A percentile compares a stretch with the other conserved stretches of the same genome.
phyloP scores from a whole-genome alignment of 2,888 invertebrate genomes.

The Arrhopalites spinosus region DNA sequence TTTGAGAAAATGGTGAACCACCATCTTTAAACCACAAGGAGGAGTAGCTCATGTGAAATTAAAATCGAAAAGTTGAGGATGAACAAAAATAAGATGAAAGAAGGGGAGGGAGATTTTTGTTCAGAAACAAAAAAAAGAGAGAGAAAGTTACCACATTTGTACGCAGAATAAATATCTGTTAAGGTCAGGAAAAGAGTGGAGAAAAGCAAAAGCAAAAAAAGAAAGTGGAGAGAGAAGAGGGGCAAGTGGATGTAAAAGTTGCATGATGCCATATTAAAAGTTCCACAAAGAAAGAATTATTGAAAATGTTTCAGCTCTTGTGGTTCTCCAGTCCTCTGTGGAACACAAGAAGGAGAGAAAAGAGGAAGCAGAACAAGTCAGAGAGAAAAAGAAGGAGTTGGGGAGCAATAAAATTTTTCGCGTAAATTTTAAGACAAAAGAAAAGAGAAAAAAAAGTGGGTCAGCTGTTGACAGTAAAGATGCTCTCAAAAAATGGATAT shows the following conservation, averaged over 20 bases:
- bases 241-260: slow-evolving; percentile 8
- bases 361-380: neutral
- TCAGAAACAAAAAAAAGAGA: neutral
- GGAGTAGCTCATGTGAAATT: neutral
- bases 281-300: slow-evolving; percentile 27
- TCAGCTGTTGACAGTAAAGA: slow-evolving; percentile 31
- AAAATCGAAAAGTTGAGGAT: neutral
- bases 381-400: slow-evolving; percentile 12
- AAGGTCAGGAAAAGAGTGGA: neutral
- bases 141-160: neutral
- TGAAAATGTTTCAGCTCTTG: slow-evolving; percentile 28
- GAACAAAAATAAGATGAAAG: neutral
- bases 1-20: no score
- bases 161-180: slow-evolving; percentile 30
- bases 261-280: slow-evolving; percentile 32
- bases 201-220: neutral
- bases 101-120: neutral
- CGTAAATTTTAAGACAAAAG: slow-evolving; percentile 38
- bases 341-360: slow-evolving; percentile 6
- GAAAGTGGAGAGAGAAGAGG: neutral
- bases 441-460: slow-evolving; percentile 27
- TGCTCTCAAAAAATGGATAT: slow-evolving; percentile 23
- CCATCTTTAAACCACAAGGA: no score
- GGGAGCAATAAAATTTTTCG: slow-evolving; percentile 28
- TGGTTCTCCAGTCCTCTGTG: neutral